phyloP scores from a whole-genome alignment of 2,888 invertebrate genomes.

The Bimastos eiseni region DNA sequence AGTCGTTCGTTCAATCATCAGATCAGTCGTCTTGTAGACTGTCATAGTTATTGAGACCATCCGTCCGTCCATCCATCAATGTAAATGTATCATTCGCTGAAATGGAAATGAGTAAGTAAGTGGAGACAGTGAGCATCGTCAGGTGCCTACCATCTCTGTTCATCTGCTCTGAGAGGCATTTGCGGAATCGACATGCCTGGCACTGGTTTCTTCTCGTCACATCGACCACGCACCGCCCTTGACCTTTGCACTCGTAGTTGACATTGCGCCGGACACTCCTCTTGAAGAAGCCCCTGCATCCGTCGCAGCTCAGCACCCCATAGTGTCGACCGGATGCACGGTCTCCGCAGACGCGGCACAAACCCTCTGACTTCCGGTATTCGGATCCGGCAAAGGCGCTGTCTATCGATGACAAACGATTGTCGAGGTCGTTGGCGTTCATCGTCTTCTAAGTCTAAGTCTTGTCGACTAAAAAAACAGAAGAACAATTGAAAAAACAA shows the following conservation, averaged over 20 bases:
- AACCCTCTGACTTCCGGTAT: slow-evolving; percentile 13
- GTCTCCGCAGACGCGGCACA: slow-evolving; percentile 63
- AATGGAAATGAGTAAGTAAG: neutral
- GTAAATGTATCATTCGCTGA: neutral
- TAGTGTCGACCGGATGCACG: slow-evolving; percentile 65
- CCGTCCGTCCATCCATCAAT: neutral
- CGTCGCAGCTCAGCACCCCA: slow-evolving; percentile 66
- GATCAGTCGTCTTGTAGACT: too few relatives aligned
- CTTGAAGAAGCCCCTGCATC: slow-evolving; percentile 86
- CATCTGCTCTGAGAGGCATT: slow-evolving; percentile 89
- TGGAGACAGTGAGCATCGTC: neutral
- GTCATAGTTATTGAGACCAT: too few relatives aligned
- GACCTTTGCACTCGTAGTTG: slow-evolving; percentile 89
- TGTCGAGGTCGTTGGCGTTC: neutral
- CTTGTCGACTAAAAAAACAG: too few relatives aligned
- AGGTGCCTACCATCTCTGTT: slow-evolving; percentile 83
- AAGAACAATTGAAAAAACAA: too few relatives aligned
- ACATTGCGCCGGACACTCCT: slow-evolving; percentile 83
- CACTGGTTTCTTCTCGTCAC: slow-evolving; percentile 90
- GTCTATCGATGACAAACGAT: neutral
- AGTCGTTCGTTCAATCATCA: too few relatives aligned
- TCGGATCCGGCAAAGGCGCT: slow-evolving; percentile 24
- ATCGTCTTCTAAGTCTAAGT: neutral
- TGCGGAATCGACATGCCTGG: slow-evolving; percentile 88
- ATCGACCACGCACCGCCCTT: slow-evolving; percentile 83